A percentile compares a stretch with the other conserved stretches of the same genome.
Evolutionary conservation across 2,113 vertebrate genomes (phyloP).

Genomic region (Oreochromis spilurus): DNA sequence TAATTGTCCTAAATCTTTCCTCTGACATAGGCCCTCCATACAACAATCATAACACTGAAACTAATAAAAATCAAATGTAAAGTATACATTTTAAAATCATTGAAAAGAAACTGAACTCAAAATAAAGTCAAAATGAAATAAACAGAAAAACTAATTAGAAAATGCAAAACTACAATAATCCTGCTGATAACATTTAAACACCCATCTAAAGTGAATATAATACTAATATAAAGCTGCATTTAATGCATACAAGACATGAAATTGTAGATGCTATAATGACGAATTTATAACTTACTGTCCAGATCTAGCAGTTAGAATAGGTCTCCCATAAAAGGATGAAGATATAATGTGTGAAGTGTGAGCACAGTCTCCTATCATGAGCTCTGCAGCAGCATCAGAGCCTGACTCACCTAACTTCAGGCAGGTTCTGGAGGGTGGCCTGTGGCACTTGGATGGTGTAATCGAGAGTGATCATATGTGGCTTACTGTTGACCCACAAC

Average conservation of each 20-base stretch:
- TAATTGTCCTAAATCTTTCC: neutral
- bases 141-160: neutral
- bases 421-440: conserved; percentile 29
- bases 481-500: conserved; percentile 89
- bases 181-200: neutral
- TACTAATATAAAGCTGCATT: neutral
- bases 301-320: neutral
- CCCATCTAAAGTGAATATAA: neutral
- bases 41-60: accelerated
- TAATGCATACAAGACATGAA: neutral
- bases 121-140: neutral
- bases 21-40: neutral
- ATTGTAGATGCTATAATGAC: neutral
- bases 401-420: conserved; percentile 82
- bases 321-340: neutral
- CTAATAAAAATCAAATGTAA: neutral
- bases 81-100: neutral
- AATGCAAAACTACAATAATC: neutral
- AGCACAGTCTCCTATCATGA: neutral
- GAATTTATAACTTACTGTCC: neutral
- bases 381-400: neutral
- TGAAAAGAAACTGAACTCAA: neutral
- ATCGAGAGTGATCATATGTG: conserved; percentile 96
- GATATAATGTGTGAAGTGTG: neutral
- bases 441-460: conserved; percentile 88